Base-by-base conservation (phyloP, 2,113 vertebrate genomes). In the Polypterus senegalus region DNA sequence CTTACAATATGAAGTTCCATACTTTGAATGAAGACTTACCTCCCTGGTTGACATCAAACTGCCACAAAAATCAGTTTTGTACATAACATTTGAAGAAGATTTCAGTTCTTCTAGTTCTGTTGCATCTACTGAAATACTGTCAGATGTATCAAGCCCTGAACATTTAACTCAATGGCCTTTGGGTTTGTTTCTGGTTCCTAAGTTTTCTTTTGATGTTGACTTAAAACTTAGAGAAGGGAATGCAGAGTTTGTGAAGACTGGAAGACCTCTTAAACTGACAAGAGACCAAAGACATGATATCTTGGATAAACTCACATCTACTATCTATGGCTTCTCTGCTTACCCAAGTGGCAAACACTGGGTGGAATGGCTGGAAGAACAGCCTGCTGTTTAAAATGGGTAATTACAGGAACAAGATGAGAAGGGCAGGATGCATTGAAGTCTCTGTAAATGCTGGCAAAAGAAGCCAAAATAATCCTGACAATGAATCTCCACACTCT, bases 261-360 rank as follows among this genome's bases (percentile, higher is more conserved):
- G 44, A 4, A 65, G 5, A 59, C 51, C 7, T 2, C 62, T 73
- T 2, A 56, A 73, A 61, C 52, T 73, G 55, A 10, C 65, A 49
- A 71, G 66, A 45, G 71, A 69, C 59, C 65, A 9, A 63, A 73
- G 70, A 48, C 64, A 70, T 7, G 11, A 69, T 9, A 76, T 76
- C 58, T 61, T 69, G 53, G 70, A 73, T 9, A 70, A 67, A 0
- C 47, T 70, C 46, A 61, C 65, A 58, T 44, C 64, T 61, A 58
- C 61, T 1, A 53, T 77, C 5, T 71, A 67, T 65, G 49, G 62
- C 7, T 74, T 76, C 7, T 72, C 74, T 56, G 69, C 65, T 54
- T 75, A 68, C 63, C 61, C 70, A 51, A 68, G 64, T 57, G 60
- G 67, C n/a, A 66, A 58, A 66, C 2, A 68, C 45, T 45, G 65